Evolutionary conservation across 2,888 invertebrate species (phyloP).

Genomic region (Cyclophora punctaria): DNA sequence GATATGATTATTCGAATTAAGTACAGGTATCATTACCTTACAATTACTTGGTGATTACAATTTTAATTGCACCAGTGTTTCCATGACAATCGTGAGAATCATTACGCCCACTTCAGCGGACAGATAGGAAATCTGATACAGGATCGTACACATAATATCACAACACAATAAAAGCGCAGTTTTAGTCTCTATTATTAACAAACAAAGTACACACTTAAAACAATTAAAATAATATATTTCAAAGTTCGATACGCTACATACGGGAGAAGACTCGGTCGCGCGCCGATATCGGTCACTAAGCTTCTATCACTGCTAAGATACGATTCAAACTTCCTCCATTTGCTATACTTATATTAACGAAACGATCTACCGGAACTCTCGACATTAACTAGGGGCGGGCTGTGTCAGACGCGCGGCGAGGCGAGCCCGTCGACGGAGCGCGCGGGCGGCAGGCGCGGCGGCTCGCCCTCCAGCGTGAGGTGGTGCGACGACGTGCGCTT

Average conservation of each 20-base stretch:
- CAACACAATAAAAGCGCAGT: conserved; percentile 14
- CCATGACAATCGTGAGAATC: conserved; percentile 12
- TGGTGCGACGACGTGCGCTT: conserved; percentile 69
- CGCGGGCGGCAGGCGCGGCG: conserved; percentile 49
- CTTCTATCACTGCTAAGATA: conserved; percentile 57
- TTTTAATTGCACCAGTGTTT: conserved; percentile 13
- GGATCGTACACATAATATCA: too few relatives aligned
- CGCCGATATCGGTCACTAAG: conserved; percentile 28
- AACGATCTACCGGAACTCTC: conserved; percentile 27
- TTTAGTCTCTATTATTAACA: conserved; percentile 5
- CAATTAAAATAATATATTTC: conserved; percentile 3
- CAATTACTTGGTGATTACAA: conserved; percentile 3
- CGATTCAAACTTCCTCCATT: conserved; percentile 58
- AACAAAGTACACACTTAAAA: conserved; percentile 5
- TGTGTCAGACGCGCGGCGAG: conserved; percentile 33
- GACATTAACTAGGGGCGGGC: conserved; percentile 14
- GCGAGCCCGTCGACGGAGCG: conserved; percentile 62
- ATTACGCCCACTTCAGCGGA: not conserved
- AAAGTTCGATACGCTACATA: not conserved
- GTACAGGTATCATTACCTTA: conserved; percentile 11
- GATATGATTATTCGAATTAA: conserved; percentile 5
- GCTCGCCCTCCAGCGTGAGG: conserved; percentile 57
- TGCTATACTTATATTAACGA: conserved; percentile 27
- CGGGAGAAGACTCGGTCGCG: conserved; percentile 14
- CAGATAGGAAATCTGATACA: too few relatives aligned